Base-by-base conservation (phyloP, 2,113 vertebrate genomes). In the Callocephalon fimbriatum region DNA sequence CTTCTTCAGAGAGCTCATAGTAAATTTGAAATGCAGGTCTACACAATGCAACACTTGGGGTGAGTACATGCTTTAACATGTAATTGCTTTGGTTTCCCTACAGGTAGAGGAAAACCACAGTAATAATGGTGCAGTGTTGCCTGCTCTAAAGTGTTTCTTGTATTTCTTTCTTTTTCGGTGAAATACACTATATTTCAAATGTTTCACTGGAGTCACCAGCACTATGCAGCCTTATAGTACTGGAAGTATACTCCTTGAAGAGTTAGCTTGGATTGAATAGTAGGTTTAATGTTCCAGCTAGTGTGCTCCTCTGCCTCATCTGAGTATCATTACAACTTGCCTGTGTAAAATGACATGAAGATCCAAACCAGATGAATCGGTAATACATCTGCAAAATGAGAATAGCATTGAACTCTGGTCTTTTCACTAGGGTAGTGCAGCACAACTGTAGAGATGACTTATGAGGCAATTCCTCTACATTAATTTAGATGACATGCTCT, bases 401-500 rank as follows among this genome's bases (percentile, higher is more conserved):
- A 27, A 50, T 3, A 50, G 22, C 54, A 54, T 35, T 90, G 90
- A 90, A 91, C 78, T 83, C 63, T 86, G 67, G 16, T 83, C 90
- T 93, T 92, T 90, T 62, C 56, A 23, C 38, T 23, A 59, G 67
- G 8, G 29, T 56, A 56, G 45, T 26, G 50, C 50, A 91, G 68
- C 2, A 8, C 47, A 77, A 32, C 37, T 81, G 61, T 58, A 88
- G 83, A 78, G 80, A 79, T 88, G 71, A 96, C 67, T 96, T 87
- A 91, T 26, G 90, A 97, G 80, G 74, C 84, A 97, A 94, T 90
- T 95, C 77, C 45, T 85, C 72, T 73, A 3, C 27, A 88, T 88
- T 94, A 92, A 93, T 94, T 95, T 89, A 90, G 77, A 63, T 91
- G 5, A 88, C 86, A 95, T 26, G 19, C 27, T 90, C 75, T 94